phyloP scores from a whole-genome alignment of 1,140 invertebrate genomes.

The Scaptomyza montana region DNA sequence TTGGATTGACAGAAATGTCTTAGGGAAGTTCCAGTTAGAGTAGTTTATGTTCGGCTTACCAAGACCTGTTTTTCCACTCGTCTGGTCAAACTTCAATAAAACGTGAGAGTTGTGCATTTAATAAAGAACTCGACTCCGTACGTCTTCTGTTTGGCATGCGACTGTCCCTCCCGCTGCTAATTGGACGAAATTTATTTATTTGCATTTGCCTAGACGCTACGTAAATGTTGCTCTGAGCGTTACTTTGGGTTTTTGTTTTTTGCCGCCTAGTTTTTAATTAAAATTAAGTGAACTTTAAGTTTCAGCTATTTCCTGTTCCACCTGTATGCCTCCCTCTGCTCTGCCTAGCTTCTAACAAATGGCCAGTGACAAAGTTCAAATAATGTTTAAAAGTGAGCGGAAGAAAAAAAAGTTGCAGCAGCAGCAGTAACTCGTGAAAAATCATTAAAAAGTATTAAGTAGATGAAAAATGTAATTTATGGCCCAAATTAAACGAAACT shows the following conservation, averaged over 20 bases:
- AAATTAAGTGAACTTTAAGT: slow-evolving; percentile 48
- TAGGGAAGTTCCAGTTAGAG: background rate
- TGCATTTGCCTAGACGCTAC: slow-evolving; percentile 65
- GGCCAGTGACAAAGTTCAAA: slow-evolving; percentile 42
- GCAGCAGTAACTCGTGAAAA: slow-evolving; percentile 32
- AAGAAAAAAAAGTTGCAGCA: slow-evolving; percentile 10
- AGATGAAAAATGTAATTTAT: slow-evolving; percentile 77
- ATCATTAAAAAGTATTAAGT: slow-evolving; percentile 79
- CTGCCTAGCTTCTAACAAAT: slow-evolving; percentile 19
- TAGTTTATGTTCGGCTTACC: background rate
- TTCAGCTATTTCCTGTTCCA: slow-evolving; percentile 23
- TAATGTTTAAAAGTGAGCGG: slow-evolving; percentile 21
- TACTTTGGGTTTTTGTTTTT: slow-evolving; percentile 22
- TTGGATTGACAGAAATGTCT: too few species aligned
- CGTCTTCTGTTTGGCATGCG: slow-evolving; percentile 9
- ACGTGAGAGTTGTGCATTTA: slow-evolving; percentile 45
- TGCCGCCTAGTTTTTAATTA: slow-evolving; percentile 38
- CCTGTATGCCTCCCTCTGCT: slow-evolving; percentile 4
- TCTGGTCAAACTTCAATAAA: slow-evolving; percentile 5
- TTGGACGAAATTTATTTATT: slow-evolving; percentile 74
- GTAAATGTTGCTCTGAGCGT: slow-evolving; percentile 59
- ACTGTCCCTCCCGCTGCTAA: slow-evolving; percentile 55
- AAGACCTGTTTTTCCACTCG: background rate
- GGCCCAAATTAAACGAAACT: slow-evolving; percentile 78
- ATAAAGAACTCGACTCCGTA: slow-evolving; percentile 28